Percentiles rank a stretch among this genome's conserved stretches.
Evolutionary conservation across 2,113 vertebrate species (phyloP).

Genomic region (Engystomops pustulosus): DNA sequence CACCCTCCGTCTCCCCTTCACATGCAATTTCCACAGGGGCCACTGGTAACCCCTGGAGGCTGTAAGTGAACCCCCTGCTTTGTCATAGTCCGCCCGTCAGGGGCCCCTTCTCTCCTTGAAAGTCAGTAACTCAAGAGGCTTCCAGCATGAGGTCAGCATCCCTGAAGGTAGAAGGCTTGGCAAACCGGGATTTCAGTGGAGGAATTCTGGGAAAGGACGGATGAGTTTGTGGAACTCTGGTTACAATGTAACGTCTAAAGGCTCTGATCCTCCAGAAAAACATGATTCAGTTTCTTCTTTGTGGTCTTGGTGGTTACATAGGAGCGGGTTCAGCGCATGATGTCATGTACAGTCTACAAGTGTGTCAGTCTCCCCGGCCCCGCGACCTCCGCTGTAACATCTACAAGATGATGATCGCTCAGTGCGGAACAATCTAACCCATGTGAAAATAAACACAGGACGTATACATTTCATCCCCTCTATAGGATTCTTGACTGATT

Average conservation of each 20-base stretch:
- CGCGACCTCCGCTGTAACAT: slow-evolving; percentile 14
- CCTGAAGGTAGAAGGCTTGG: slow-evolving; percentile 53
- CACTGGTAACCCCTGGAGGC: slow-evolving; percentile 35
- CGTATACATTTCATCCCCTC: slow-evolving; percentile 19
- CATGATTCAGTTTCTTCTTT: background rate
- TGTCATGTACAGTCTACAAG: slow-evolving; percentile 28
- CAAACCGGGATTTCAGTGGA: slow-evolving; percentile 38
- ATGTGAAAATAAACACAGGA: slow-evolving; percentile 29
- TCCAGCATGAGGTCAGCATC: slow-evolving; percentile 50
- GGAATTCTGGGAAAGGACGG: slow-evolving; percentile 37
- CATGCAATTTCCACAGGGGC: background rate
- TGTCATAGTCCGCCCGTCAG: slow-evolving; percentile 54
- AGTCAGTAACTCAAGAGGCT: slow-evolving; percentile 59
- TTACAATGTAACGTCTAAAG: slow-evolving; percentile 6
- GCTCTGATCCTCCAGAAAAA: slow-evolving; percentile 28
- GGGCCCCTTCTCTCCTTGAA: slow-evolving; percentile 57
- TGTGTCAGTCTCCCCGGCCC: slow-evolving; percentile 9
- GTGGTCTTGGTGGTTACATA: background rate
- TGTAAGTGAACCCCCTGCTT: slow-evolving; percentile 59
- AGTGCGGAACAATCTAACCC: background rate
- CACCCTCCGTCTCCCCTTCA: background rate
- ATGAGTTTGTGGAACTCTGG: slow-evolving; percentile 37
- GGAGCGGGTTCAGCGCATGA: slow-evolving; percentile 13
- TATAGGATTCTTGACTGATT: background rate
- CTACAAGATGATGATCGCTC: background rate